Percentiles rank a stretch among this genome's conserved stretches.
phyloP scores from a whole-genome alignment of 2,888 invertebrate species.

The Standfussiana lucernea region DNA sequence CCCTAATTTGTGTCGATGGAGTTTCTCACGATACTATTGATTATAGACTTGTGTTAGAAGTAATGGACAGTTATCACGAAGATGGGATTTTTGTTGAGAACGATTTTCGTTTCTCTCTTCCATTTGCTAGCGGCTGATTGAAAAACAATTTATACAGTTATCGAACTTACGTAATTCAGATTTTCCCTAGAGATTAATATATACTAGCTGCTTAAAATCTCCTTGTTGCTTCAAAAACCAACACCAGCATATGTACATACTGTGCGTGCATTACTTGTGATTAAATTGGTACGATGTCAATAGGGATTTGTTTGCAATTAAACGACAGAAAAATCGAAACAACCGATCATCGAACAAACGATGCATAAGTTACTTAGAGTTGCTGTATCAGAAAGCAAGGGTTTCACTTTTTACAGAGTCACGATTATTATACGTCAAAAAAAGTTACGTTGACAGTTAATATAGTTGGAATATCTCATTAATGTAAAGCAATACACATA shows the following conservation, averaged over 20 bases:
- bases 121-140: not conserved
- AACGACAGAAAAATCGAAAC: not conserved
- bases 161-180: not conserved
- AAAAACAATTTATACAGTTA: not conserved
- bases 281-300: not conserved
- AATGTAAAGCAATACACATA: not conserved
- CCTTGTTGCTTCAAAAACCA: not conserved
- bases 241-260: not conserved
- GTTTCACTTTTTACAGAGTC: too few species aligned
- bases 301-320: not conserved
- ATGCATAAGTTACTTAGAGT: not conserved
- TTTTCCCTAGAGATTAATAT: not conserved
- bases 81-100: slow-evolving; percentile 24
- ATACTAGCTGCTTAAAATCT: not conserved
- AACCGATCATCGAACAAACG: not conserved
- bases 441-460: not conserved
- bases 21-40: slow-evolving; percentile 68
- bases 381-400: not conserved
- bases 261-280: not conserved
- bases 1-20: slow-evolving; percentile 77
- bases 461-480: not conserved
- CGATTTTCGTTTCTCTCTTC: not conserved
- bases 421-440: not conserved
- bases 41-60: slow-evolving; percentile 52
- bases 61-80: slow-evolving; percentile 57